phyloP scores from a whole-genome alignment of 2,888 invertebrate genomes.

The Polymixis lichenea region DNA sequence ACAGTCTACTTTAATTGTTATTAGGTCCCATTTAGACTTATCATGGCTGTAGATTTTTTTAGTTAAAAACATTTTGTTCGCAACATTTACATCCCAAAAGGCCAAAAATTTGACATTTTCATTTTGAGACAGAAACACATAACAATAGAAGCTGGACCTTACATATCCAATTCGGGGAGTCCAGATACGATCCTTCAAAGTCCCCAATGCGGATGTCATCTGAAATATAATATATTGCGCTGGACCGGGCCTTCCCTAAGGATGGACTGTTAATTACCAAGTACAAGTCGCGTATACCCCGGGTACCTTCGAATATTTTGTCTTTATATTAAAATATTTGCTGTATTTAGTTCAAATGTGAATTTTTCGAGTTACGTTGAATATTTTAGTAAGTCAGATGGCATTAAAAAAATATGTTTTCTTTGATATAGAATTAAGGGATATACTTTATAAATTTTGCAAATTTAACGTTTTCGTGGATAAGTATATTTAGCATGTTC shows the following conservation, averaged over 20 bases:
- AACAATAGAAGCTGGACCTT: slow-evolving; percentile 46
- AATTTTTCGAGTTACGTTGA: neutral
- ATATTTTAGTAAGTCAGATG: too few species aligned
- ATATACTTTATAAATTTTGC: neutral
- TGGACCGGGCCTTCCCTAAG: slow-evolving; percentile 87
- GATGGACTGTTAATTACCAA: slow-evolving; percentile 92
- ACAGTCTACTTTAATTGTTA: neutral
- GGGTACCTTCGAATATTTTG: slow-evolving; percentile 84
- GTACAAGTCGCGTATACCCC: slow-evolving; percentile 88
- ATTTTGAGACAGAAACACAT: slow-evolving; percentile 31
- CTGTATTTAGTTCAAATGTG: slow-evolving; percentile 9
- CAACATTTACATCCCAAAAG: neutral
- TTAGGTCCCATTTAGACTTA: neutral
- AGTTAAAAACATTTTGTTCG: neutral
- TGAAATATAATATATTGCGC: slow-evolving; percentile 89
- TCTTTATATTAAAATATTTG: slow-evolving; percentile 65
- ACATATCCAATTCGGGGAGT: slow-evolving; percentile 75
- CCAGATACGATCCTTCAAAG: slow-evolving; percentile 85
- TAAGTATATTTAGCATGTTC: neutral
- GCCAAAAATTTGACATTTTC: slow-evolving; percentile 25
- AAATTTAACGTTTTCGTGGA: neutral
- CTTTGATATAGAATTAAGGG: neutral
- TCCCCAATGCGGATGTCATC: slow-evolving; percentile 85
- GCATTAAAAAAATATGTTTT: neutral
- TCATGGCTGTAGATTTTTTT: neutral